phyloP scores from a whole-genome alignment of 2,797 vertebrate species.

The Tragopan temminckii region DNA sequence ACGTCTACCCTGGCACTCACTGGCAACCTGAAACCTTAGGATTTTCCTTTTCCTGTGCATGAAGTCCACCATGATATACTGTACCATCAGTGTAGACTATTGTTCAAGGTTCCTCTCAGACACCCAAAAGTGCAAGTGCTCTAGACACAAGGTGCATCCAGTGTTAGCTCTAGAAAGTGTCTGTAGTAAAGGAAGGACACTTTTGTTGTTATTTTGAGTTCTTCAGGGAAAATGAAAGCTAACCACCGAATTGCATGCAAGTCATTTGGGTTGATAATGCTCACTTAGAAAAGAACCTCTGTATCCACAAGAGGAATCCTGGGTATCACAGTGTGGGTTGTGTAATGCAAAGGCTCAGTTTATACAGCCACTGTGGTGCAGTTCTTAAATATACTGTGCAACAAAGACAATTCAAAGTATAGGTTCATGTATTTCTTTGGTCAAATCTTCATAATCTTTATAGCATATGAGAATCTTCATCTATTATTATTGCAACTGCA shows the following conservation, averaged over 20 bases:
- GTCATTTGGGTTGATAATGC: background rate
- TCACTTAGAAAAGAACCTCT: background rate
- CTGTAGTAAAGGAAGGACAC: background rate
- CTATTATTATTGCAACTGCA: background rate
- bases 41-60: fast-evolving
- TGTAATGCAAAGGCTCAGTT: background rate
- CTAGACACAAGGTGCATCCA: background rate
- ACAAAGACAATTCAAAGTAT: background rate
- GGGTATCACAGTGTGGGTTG: background rate
- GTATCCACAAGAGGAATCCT: background rate
- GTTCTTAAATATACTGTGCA: background rate
- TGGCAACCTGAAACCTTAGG: background rate
- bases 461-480: background rate
- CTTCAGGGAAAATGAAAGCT: background rate
- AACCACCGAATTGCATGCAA: background rate
- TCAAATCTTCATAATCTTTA: background rate
- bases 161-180: background rate
- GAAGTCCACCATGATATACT: fast-evolving
- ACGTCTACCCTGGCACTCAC: background rate
- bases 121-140: background rate
- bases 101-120: background rate
- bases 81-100: background rate
- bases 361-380: background rate
- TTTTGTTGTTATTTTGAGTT: background rate
- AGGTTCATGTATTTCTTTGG: background rate